These are phyloP conservation scores for Zelostemma sp. DNA, from an alignment of 1,140 invertebrate species.

Conservation along the genomic window DNA sequence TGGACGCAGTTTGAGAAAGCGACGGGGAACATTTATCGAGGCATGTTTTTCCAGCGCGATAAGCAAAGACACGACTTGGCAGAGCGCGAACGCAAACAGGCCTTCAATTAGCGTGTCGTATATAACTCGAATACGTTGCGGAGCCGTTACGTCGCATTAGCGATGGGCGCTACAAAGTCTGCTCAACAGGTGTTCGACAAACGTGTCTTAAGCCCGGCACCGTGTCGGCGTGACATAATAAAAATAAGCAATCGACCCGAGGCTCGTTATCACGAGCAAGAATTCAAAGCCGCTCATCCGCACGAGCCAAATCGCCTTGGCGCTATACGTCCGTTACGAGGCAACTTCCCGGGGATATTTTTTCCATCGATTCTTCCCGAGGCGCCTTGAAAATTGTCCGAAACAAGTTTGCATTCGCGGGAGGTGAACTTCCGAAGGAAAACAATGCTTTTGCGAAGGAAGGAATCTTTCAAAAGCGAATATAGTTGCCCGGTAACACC, in stretches of 20 bases:
- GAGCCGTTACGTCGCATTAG: conserved; percentile 41
- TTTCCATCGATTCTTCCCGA: background rate
- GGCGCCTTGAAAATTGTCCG: no score
- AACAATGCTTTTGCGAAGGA: background rate
- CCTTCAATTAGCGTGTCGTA: conserved; percentile 48
- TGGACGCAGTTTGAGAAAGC: no score
- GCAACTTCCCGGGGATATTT: background rate
- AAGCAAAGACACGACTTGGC: conserved; percentile 25
- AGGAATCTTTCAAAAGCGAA: no score
- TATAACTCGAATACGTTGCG: conserved; percentile 50
- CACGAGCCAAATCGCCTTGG: conserved; percentile 1
- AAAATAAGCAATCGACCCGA: conserved; percentile 50
- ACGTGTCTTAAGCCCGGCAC: conserved; percentile 48
- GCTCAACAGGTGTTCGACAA: conserved; percentile 52
- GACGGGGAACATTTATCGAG: background rate
- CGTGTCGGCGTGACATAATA: conserved; percentile 45
- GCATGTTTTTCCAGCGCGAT: conserved; percentile 7
- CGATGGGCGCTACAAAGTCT: conserved; percentile 45
- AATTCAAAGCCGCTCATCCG: conserved; percentile 29
- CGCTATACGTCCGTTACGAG: background rate
- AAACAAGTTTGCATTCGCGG: background rate
- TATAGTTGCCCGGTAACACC: no score
- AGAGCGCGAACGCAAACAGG: conserved; percentile 40
- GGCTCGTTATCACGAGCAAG: conserved; percentile 41
- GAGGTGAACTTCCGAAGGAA: background rate